Percentiles rank a stretch among this genome's conserved stretches.
Conservation (phyloP, 2,113 vertebrate species). For the Myotis davidii region DNA sequence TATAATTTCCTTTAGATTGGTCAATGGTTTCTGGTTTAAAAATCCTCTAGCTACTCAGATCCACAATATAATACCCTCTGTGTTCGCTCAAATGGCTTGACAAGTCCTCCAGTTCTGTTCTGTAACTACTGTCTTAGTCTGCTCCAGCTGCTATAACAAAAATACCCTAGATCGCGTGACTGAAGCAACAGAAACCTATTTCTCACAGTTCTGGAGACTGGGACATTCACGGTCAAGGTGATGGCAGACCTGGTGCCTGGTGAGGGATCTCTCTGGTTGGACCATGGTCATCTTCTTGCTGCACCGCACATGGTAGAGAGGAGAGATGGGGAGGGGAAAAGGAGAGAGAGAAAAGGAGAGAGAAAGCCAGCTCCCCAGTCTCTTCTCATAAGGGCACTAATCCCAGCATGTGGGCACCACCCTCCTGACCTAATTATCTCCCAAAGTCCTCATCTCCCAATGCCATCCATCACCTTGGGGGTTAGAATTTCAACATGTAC, state of each 20-base stretch:
- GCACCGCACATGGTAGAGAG: neutral
- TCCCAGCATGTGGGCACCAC: neutral
- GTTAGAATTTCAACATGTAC: neutral
- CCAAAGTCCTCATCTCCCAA: neutral
- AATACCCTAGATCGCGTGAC: neutral
- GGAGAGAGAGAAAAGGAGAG: neutral
- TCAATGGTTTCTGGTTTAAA: conserved; percentile 32
- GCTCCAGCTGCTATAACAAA: neutral
- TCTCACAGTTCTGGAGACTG: neutral
- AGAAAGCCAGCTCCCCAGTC: neutral
- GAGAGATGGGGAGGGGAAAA: neutral
- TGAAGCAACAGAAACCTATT: neutral
- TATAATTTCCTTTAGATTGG: neutral
- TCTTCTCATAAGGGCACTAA: neutral
- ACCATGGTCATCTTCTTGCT: neutral
- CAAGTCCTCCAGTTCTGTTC: neutral
- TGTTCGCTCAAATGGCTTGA: neutral
- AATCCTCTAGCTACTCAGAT: neutral
- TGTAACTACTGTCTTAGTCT: neutral
- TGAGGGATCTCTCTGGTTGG: neutral
- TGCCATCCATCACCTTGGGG: neutral
- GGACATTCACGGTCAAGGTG: neutral
- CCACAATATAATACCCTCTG: neutral
- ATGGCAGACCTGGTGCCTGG: neutral
- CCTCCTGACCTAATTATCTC: neutral